Evolutionary conservation across 2,797 vertebrate genomes (phyloP).

Genomic region (Pterois miles): DNA sequence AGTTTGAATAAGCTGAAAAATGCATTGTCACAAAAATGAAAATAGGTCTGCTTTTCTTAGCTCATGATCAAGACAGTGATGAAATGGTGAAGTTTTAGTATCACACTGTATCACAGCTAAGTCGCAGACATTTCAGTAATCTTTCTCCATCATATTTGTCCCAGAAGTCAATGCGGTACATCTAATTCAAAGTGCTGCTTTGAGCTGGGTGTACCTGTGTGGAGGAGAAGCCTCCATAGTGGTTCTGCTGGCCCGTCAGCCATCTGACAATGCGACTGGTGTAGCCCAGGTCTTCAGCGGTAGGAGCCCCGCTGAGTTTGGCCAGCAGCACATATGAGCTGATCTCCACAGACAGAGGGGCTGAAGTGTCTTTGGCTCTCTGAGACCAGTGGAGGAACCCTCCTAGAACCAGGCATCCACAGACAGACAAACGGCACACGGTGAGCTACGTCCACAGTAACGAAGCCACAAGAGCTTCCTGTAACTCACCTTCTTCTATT

Average conservation of each 20-base stretch:
- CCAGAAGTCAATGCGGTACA: neutral
- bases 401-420: slow-evolving; percentile 54
- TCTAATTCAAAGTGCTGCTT: neutral
- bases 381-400: slow-evolving; percentile 73
- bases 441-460: neutral
- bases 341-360: slow-evolving; percentile 86
- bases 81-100: neutral
- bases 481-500: slow-evolving; percentile 64
- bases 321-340: slow-evolving; percentile 85
- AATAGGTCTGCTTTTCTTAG: too few species aligned
- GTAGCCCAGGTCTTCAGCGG: slow-evolving; percentile 76
- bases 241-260: slow-evolving; percentile 85
- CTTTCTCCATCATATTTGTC: neutral
- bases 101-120: neutral
- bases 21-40: too few species aligned
- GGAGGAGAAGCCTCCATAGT: slow-evolving; percentile 88
- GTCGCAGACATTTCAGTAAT: neutral
- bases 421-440: neutral
- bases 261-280: slow-evolving; percentile 79
- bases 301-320: slow-evolving; percentile 71
- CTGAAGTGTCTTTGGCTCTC: slow-evolving; percentile 31
- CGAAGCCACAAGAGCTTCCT: neutral
- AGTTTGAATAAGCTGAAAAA: too few species aligned
- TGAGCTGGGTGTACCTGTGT: slow-evolving; percentile 82
- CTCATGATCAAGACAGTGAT: too few species aligned